Conservation (phyloP, 2,113 vertebrate species). For the Galemys pyrenaicus region DNA sequence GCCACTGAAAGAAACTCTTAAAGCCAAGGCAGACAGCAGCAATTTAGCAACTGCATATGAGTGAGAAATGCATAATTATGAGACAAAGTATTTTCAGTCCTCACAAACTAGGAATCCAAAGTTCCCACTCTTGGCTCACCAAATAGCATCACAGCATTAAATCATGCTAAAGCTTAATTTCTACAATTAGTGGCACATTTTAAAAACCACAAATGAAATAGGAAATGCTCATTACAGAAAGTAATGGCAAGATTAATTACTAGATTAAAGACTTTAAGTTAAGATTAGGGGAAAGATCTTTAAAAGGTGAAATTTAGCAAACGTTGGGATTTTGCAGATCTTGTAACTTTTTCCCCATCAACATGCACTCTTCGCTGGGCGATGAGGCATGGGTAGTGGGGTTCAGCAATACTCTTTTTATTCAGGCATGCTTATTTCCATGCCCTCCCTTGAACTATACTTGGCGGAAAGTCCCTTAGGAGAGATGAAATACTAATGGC, state of each 20-base stretch:
- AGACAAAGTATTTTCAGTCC: neutral
- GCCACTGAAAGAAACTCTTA: neutral
- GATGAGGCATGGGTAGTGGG: too few species aligned
- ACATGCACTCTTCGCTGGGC: neutral
- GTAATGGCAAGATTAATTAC: constrained; percentile 25
- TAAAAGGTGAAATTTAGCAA: neutral
- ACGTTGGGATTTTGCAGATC: neutral
- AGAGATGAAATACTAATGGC: neutral
- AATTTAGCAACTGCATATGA: accelerated
- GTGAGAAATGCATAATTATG: too few species aligned
- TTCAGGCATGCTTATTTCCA: neutral
- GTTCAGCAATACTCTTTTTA: neutral
- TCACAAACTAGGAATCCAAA: neutral
- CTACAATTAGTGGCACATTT: constrained; percentile 16
- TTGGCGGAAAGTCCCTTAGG: neutral
- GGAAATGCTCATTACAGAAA: constrained; percentile 54
- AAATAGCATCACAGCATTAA: neutral
- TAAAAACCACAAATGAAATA: constrained; percentile 69
- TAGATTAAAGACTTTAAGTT: constrained; percentile 18
- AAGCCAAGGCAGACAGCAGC: neutral
- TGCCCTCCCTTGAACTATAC: accelerated
- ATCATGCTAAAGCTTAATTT: constrained; percentile 1
- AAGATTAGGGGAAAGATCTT: neutral
- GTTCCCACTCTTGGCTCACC: neutral
- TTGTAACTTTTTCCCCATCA: neutral